Base-by-base conservation (phyloP, 2,888 invertebrate genomes). In the Andrena haemorrhoa region DNA sequence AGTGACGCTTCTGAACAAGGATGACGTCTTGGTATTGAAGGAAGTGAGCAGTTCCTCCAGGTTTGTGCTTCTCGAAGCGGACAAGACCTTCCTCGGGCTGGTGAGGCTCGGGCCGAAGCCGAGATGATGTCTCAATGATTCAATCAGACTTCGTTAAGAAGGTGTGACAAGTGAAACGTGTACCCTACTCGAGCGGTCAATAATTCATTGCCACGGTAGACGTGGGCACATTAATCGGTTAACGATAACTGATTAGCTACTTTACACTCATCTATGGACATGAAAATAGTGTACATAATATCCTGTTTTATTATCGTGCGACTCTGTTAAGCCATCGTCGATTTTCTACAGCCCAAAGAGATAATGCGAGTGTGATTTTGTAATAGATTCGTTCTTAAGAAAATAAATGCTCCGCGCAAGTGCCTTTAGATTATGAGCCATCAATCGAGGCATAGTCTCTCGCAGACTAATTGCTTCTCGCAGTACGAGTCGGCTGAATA, bases 81-180 rank as follows among this genome's bases (percentile, higher is more conserved):
- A 97, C 85, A 97, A 97, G 92, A 97, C 97, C 89, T 98, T 97
- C 94, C 97, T 97, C 88, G 98, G 97, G 49, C 95, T 97, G n/a
- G 95, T 97, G 71, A 97, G 97, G 93, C 94, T 97, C n/a, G 96
- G 96, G 20, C 96, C 96, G 87, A 70, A 8, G 10, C 56, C 35
- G 10, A 41, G 16, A 29, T 26, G 16, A n/a, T 64, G 16, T 12
- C 35, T 10, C 33, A 10, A 20, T 33, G 8, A 33, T 31, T 60
- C 31, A n/a, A 58, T 0, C 4, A 16, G 41, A 16, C 41, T 41
- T 41, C 41, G 41, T 41, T 16, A 12, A 41, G 41, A 41, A 41
- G 41, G 16, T 41, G 12, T 41, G 41, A 41, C 41, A 16, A 23
- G 10, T 23, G 23, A 56, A 56, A 56, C 23, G 23, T 10, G 23